Evolutionary conservation across 2,888 invertebrate genomes (phyloP), one percentile per base, ranked within the genome.

Genomic region (Eupithecia pulchellata): DNA sequence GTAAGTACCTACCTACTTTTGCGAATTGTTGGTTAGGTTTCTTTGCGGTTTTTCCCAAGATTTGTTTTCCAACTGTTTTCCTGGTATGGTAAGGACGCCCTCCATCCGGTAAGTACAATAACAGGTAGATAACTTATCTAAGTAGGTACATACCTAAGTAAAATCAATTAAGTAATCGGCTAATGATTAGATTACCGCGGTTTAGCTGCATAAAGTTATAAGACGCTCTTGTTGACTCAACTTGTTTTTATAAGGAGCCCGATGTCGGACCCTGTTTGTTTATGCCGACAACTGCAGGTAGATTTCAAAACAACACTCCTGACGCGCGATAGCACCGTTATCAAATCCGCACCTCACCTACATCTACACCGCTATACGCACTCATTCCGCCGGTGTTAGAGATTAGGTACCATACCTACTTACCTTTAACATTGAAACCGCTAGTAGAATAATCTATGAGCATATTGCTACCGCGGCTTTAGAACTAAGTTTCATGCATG

Each of bases 231-330:
- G 66, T 75, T 76, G 71, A 71, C 71, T 73, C 32, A 13, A 30
- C 8, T 20, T 60, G 58, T 32, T 60, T 60, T 32, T 32, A 60
- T 11, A n/a, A 32, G n/a, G n/a, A n/a, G 29, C 57, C 30, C 30
- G 17, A 30, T 30, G 60, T 13, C 60, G 61, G 20, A 25, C 20
- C n/a, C 77, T 63, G 65, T 70, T 81, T 81, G 82, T 83, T 84
- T 75, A 66, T 74, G 63, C 68, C 64, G 70, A 75, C 77, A 77
- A 80, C 77, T 79, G 86, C 82, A 85, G 85, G 87, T 86, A 84
- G 81, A 83, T 86, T 82, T 84, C 83, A 87, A 88, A 88, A 87
- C 87, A 87, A 83, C 81, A 81, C 78, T 79, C 78, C 72, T 69
- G 69, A 68, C 66, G 55, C n/a, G 42, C n/a, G 42, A 69, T 69